Evolutionary conservation across 2,797 vertebrate genomes (phyloP).

Genomic region (Antrozous pallidus): DNA sequence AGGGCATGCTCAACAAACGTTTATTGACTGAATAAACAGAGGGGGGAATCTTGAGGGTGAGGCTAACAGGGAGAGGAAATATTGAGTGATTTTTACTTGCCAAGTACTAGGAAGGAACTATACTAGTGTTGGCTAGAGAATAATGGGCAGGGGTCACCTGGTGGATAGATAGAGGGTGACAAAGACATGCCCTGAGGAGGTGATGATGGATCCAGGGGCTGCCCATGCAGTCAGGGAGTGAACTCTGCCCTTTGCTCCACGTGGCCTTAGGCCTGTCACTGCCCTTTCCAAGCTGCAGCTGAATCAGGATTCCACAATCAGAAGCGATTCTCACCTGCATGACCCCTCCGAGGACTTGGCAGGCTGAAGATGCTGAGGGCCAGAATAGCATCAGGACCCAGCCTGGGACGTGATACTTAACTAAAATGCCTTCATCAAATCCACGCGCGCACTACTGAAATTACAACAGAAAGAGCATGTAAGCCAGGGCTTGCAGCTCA

Average conservation of each 20-base stretch:
- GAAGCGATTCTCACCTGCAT: background rate
- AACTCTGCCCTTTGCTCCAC: background rate
- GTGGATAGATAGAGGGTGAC: background rate
- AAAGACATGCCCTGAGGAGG: background rate
- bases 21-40: background rate
- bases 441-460: background rate
- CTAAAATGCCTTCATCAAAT: slow-evolving; percentile 38
- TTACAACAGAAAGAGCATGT: slow-evolving; percentile 19
- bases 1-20: background rate
- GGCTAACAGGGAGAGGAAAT: background rate
- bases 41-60: fast-evolving
- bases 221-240: no score
- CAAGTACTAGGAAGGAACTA: background rate
- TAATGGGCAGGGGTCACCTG: background rate
- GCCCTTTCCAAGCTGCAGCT: background rate
- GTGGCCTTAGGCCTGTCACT: background rate
- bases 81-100: background rate
- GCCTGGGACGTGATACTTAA: background rate
- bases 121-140: background rate
- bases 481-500: background rate
- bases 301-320: background rate
- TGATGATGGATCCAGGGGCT: background rate
- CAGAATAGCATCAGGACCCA: background rate
- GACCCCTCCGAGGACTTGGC: background rate
- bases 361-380: background rate